Evolutionary conservation across 2,888 invertebrate species (phyloP), one percentile per base, ranked within the genome.

Genomic region (Eucera pruinosa): DNA sequence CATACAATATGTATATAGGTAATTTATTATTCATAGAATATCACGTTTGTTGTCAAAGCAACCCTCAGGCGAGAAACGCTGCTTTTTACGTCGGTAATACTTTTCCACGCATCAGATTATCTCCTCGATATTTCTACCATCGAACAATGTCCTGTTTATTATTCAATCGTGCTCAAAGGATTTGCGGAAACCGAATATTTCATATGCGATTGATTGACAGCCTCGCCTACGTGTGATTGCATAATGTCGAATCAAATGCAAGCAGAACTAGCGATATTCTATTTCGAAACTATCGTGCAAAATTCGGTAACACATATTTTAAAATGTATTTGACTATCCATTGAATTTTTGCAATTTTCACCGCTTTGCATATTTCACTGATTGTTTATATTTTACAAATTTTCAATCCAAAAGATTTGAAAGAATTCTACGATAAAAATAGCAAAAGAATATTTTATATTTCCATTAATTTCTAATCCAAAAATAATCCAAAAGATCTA

Each of bases 1-100:
- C 23, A 13, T 15, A n/a, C 2, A 39, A 27, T 15, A 25, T n/a
- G 1, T n/a, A n/a, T n/a, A n/a, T n/a, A n/a, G 2, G 20, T 20
- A 18, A 13, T 47, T 61, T 69, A 60, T 60, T 61, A 60, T 72
- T 69, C 70, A 39, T 61, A 30, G 30, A n/a, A 45, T 6, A 30
- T 30, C 27, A 30, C 36, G 18, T 25, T 13, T 20, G 5, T 20
- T 6, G 48, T 52, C 15, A 11, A 20, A 50, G 15, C 5, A 20
- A n/a, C 18, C 6, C 13, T 36, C 4, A 6, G 18, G 1, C 39
- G 25, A 23, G 25, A 27, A 54, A 52, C 33, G 18, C 30, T 18
- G 18, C 20, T 13, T 7, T 20, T 39, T 11, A 18, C 7, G 2
- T 9, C n/a, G 15, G 13, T 47, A 39, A 61, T 54, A 30, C 18